Base-by-base conservation (phyloP, 2,113 vertebrate species). In the Podiceps cristatus region DNA sequence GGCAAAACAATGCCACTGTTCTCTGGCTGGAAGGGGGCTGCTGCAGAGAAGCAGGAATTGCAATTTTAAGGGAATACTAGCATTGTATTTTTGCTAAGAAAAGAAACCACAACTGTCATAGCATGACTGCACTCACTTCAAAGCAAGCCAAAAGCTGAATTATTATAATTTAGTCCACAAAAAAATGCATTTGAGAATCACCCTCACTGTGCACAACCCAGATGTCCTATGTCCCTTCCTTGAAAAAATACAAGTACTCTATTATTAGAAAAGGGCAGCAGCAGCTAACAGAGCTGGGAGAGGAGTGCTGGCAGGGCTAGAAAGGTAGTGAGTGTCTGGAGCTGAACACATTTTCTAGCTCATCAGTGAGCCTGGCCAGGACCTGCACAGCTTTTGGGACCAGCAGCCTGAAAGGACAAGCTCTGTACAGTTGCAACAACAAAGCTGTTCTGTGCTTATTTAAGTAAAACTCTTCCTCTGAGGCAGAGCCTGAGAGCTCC, bases 391-490 rank as follows among this genome's bases (percentile, higher is more conserved):
- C 77, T 89, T 87, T 89, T 53, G 37, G 53, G 80, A 73, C 58
- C 6, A 25, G 62, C 52, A 78, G 56, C 69, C 77, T 63, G 58
- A 91, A 89, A 74, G 66, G 53, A 81, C 56, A 85, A 69, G 66
- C 66, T 85, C 45, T 42, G 75, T 69, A 37, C 91, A 91, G 56
- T 18, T 89, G 62, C 73, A 87, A 10, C 37, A 95, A 13, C 73
- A 92, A 83, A 91, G 76, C 69, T 73, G 49, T 33, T 91, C 84
- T 55, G 62, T 55, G 69, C 91, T 96, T 92, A 75, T 89, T 93
- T 79, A 82, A 94, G 84, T 62, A 87, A 78, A 94, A 79, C 27
- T 75, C 29, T 56, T 68, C 69, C 58, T 91, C 76, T 79, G 66
- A 82, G 86, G 53, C 75, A 88, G 52, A 95, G 69, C 44, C 62